These are phyloP conservation scores for Drosophila macrospina DNA, from an alignment of 2,888 invertebrate genomes.

Conservation along the genomic window DNA sequence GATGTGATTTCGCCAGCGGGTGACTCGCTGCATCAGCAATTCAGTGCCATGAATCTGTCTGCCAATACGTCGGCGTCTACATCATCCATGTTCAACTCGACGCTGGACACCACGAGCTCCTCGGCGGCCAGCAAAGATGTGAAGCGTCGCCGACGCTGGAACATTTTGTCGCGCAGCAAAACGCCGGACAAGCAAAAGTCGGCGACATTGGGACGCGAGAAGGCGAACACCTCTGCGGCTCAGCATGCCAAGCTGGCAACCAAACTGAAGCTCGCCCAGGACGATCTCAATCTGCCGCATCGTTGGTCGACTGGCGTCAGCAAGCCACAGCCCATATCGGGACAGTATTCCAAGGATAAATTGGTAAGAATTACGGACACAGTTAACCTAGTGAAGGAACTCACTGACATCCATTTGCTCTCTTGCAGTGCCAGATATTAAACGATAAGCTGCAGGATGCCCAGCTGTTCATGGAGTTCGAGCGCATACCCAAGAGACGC, in stretches of 20 bases:
- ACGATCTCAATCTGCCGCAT: slow-evolving; percentile 87
- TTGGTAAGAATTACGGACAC: slow-evolving; percentile 87
- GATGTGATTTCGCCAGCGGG: slow-evolving; percentile 70
- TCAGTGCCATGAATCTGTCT: slow-evolving; percentile 83
- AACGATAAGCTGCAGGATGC: slow-evolving; percentile 90
- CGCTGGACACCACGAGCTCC: slow-evolving; percentile 80
- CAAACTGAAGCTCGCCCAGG: slow-evolving; percentile 83
- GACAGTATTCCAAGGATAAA: slow-evolving; percentile 92
- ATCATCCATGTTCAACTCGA: slow-evolving; percentile 84
- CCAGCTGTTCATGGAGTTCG: slow-evolving; percentile 93
- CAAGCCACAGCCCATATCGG: slow-evolving; percentile 90
- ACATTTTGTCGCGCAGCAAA: slow-evolving; percentile 88
- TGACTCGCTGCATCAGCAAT: slow-evolving; percentile 75
- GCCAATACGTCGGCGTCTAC: slow-evolving; percentile 71
- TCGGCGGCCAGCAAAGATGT: slow-evolving; percentile 86
- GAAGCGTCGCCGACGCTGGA: slow-evolving; percentile 89
- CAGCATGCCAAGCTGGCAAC: slow-evolving; percentile 80
- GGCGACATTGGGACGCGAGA: slow-evolving; percentile 90
- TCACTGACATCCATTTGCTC: not conserved
- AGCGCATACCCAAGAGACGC: slow-evolving; percentile 92
- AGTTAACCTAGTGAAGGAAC: too few species aligned
- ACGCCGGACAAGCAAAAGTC: slow-evolving; percentile 88
- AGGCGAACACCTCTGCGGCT: slow-evolving; percentile 74
- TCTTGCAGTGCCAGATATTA: slow-evolving; percentile 87
- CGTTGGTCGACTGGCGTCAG: slow-evolving; percentile 91